A percentile compares a stretch with the other conserved stretches of the same genome.
These are phyloP conservation scores for Andrena hattorfiana DNA, from an alignment of 2,888 invertebrate species.

Conservation along the genomic window DNA sequence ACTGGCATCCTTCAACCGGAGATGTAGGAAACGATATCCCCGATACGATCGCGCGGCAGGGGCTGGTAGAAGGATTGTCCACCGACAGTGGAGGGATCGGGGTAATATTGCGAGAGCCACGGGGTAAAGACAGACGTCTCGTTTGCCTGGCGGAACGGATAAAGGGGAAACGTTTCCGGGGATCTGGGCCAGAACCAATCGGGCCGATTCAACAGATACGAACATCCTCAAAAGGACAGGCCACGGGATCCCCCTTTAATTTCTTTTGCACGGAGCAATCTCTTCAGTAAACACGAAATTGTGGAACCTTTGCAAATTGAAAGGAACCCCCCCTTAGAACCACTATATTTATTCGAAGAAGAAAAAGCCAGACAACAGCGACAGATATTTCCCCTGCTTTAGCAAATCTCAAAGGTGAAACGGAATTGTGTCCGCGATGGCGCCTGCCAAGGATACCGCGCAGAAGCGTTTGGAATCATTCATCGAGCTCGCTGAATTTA, in stretches of 20 bases:
- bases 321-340: constrained; percentile 11
- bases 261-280: constrained; percentile 51
- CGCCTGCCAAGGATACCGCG: not conserved
- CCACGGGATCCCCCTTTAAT: constrained; percentile 42
- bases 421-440: not conserved
- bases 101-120: constrained; percentile 30
- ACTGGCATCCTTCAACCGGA: constrained; percentile 39
- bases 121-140: constrained; percentile 47
- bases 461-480: not conserved
- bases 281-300: constrained; percentile 59
- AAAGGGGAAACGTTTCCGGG: constrained; percentile 53
- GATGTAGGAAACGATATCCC: constrained; percentile 38
- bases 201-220: constrained; percentile 53
- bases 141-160: constrained; percentile 59
- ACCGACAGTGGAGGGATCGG: not conserved
- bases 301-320: constrained; percentile 43
- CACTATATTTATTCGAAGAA: constrained; percentile 29
- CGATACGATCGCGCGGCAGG: constrained; percentile 27
- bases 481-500: not conserved
- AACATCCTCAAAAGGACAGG: constrained; percentile 53
- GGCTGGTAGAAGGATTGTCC: constrained; percentile 36
- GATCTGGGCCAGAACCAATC: constrained; percentile 59
- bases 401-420: not conserved
- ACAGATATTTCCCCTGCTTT: not conserved
- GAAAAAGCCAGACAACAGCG: constrained; percentile 3